A percentile compares a stretch with the other conserved stretches of the same genome.
phyloP scores from a whole-genome alignment of 2,888 invertebrate species.

The Panopea generosa region DNA sequence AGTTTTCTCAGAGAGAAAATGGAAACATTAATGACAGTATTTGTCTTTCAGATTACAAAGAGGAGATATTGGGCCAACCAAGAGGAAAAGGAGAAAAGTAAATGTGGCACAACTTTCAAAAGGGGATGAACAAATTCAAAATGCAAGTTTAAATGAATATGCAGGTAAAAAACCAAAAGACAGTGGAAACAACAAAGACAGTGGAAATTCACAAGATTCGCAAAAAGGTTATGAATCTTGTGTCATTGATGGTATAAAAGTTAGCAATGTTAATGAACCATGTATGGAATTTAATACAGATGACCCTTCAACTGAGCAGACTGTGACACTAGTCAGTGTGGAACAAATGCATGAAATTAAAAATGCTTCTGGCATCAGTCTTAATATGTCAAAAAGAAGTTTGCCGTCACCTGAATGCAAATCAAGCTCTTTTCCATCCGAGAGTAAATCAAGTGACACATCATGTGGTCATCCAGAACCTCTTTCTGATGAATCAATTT shows the following conservation, averaged over 20 bases:
- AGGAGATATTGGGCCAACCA: conserved; percentile 28
- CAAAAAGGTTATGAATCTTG: no score
- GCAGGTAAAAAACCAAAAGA: background rate
- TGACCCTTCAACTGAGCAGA: background rate
- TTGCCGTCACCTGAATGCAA: background rate
- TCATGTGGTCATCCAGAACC: background rate
- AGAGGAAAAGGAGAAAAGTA: conserved; percentile 22
- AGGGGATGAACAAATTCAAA: no score
- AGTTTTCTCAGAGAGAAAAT: no score
- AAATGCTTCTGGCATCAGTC: background rate
- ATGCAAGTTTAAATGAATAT: no score
- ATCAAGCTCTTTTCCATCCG: background rate
- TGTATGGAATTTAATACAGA: background rate
- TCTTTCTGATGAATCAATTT: conserved; percentile 1
- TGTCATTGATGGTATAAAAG: conserved; percentile 1
- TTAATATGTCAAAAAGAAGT: background rate
- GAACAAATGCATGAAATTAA: conserved; percentile 24
- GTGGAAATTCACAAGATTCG: background rate
- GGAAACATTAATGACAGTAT: no score
- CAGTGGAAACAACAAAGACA: background rate
- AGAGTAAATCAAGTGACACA: no score
- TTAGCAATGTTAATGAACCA: background rate
- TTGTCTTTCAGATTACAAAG: conserved; percentile 39
- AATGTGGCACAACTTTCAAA: no score
- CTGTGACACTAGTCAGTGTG: conserved; percentile 20